Evolutionary conservation across 2,888 invertebrate genomes (phyloP).

Genomic region (Hemicrepidius hirtus): DNA sequence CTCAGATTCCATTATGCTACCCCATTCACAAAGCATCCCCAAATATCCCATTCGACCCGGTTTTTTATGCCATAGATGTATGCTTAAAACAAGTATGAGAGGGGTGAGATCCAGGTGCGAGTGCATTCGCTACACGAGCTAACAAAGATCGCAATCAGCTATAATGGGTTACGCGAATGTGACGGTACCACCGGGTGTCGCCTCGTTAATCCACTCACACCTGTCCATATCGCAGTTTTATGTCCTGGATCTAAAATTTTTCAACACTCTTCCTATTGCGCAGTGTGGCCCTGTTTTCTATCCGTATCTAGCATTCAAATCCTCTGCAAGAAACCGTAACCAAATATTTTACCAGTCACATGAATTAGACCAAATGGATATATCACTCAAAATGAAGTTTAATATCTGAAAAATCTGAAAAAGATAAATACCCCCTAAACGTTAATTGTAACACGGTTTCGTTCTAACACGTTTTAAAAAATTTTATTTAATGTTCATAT

Average conservation of each 20-base stretch:
- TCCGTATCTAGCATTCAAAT: conserved; percentile 16
- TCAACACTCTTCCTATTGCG: conserved; percentile 33
- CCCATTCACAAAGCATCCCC: conserved; percentile 71
- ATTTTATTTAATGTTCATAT: too few species aligned
- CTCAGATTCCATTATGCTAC: conserved; percentile 72
- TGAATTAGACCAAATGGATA: neutral
- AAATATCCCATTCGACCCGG: conserved; percentile 70
- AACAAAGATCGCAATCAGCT: conserved; percentile 71
- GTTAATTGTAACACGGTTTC: too few species aligned
- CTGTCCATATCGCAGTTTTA: conserved; percentile 53
- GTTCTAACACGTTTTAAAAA: too few species aligned
- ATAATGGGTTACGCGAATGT: conserved; percentile 67
- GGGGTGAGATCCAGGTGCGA: conserved; percentile 71
- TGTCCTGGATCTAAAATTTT: conserved; percentile 36
- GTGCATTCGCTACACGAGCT: conserved; percentile 68
- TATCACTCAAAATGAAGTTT: too few species aligned
- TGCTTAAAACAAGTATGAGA: conserved; percentile 66
- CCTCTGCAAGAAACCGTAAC: neutral
- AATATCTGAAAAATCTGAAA: too few species aligned
- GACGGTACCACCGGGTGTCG: conserved; percentile 52
- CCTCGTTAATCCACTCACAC: conserved; percentile 56
- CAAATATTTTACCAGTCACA: neutral
- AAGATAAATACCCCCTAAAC: too few species aligned
- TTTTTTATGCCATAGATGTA: conserved; percentile 64
- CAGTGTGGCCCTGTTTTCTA: conserved; percentile 1